phyloP scores from a whole-genome alignment of 2,113 vertebrate species.

The Corvus hawaiiensis region DNA sequence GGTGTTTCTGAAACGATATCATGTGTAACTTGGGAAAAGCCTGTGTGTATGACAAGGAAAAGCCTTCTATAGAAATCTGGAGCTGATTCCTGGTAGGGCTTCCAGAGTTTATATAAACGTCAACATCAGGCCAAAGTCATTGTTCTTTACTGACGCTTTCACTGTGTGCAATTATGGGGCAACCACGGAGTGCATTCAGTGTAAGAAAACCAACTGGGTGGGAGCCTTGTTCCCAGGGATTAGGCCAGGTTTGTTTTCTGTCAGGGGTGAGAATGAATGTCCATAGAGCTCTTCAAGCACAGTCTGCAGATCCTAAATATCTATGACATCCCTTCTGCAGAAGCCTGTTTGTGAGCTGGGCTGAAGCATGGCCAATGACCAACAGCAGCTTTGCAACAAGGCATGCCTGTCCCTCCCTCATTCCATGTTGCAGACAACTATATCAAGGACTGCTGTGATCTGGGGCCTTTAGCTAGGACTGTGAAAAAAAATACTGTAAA shows the following conservation, averaged over 20 bases:
- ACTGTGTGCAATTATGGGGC: background rate
- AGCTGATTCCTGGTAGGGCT: background rate
- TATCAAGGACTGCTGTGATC: background rate
- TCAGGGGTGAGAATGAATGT: background rate
- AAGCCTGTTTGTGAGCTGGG: background rate
- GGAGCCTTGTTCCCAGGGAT: background rate
- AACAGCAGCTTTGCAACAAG: background rate
- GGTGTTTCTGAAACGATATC: background rate
- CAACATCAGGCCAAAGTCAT: background rate
- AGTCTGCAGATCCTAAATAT: background rate
- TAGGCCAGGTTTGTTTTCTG: background rate
- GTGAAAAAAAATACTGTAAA: background rate
- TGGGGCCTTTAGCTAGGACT: background rate
- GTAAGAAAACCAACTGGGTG: background rate
- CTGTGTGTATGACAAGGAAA: background rate
- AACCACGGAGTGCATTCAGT: background rate
- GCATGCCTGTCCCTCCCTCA: background rate
- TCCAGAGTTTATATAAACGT: background rate
- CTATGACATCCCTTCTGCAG: background rate
- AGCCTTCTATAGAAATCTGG: background rate
- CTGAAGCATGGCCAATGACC: background rate
- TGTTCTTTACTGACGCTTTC: background rate
- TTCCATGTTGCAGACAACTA: background rate
- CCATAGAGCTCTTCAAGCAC: background rate
- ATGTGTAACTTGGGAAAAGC: background rate